Conservation (phyloP, 2,888 invertebrate species). For the Chrysopilus asiliformis region DNA sequence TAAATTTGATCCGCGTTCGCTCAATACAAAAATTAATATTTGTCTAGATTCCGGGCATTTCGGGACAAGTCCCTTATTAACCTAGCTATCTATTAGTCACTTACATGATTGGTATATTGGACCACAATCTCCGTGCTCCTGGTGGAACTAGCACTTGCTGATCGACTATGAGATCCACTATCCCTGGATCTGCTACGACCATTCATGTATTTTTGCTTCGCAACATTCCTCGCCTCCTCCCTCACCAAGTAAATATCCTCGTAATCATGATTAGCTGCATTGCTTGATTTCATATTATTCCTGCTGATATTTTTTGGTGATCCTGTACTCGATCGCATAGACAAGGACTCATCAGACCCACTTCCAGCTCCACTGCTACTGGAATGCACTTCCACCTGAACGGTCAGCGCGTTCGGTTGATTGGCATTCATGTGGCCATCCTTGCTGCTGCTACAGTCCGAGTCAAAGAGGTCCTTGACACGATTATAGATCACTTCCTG, state of each 20-base stretch:
- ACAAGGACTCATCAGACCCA: constrained; percentile 48
- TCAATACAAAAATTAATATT: too few species aligned
- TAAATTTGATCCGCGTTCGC: too few species aligned
- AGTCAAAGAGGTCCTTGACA: constrained; percentile 68
- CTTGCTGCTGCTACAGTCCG: constrained; percentile 32
- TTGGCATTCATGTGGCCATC: constrained; percentile 18
- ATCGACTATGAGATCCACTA: constrained; percentile 63
- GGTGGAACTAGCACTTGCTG: constrained; percentile 45
- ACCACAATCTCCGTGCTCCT: constrained; percentile 36
- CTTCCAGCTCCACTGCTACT: constrained; percentile 49
- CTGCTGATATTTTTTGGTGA: constrained; percentile 24
- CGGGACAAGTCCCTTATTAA: too few species aligned
- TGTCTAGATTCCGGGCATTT: too few species aligned
- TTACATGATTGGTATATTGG: constrained; percentile 34
- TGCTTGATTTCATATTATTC: constrained; percentile 9
- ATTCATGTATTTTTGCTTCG: constrained; percentile 10
- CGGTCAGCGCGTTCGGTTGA: constrained; percentile 40
- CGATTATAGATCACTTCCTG: constrained; percentile 70
- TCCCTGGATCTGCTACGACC: constrained; percentile 46
- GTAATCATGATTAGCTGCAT: constrained; percentile 47
- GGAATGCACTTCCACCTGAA: constrained; percentile 80
- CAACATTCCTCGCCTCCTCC: constrained; percentile 38
- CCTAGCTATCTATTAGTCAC: too few species aligned
- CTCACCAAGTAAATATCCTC: constrained; percentile 67
- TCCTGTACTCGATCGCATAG: constrained; percentile 40